Conservation (phyloP, 2,888 invertebrate species). For the Volucella bombylans region DNA sequence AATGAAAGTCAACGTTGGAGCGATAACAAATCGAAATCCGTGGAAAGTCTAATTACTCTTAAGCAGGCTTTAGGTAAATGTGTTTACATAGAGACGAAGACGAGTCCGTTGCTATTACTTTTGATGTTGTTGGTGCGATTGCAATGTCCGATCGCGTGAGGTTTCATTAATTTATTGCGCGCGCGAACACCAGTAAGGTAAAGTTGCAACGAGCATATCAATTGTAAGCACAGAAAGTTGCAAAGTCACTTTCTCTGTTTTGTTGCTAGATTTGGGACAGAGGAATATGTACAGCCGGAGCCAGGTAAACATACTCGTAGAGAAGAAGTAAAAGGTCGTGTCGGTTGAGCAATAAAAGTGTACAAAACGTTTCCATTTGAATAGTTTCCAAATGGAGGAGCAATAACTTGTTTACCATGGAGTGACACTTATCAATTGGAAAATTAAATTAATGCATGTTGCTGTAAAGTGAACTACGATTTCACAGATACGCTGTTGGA, state of each 20-base stretch:
- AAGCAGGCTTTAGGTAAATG: background rate
- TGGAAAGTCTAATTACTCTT: constrained; percentile 7
- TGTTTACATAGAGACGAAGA: background rate
- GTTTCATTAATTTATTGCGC: constrained; percentile 50
- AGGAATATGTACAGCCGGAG: background rate
- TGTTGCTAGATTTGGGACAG: constrained; percentile 26
- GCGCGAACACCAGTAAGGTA: background rate
- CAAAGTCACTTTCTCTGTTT: constrained; percentile 69
- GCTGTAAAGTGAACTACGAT: background rate
- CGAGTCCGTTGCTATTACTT: too few species aligned
- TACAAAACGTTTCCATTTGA: background rate
- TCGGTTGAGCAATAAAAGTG: constrained; percentile 5
- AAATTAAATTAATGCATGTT: constrained; percentile 2
- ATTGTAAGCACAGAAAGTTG: constrained; percentile 56
- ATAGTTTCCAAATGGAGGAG: background rate
- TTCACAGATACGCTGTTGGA: background rate
- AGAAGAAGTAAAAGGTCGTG: background rate
- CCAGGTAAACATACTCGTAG: background rate
- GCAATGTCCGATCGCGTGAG: constrained; percentile 19
- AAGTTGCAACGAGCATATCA: constrained; percentile 25
- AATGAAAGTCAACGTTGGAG: constrained; percentile 17
- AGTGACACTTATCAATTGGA: constrained; percentile 29
- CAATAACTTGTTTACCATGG: constrained; percentile 6
- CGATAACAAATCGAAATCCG: background rate
- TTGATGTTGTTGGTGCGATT: constrained; percentile 5